phyloP scores from a whole-genome alignment of 2,888 invertebrate species.

The Stratiomys singularior region DNA sequence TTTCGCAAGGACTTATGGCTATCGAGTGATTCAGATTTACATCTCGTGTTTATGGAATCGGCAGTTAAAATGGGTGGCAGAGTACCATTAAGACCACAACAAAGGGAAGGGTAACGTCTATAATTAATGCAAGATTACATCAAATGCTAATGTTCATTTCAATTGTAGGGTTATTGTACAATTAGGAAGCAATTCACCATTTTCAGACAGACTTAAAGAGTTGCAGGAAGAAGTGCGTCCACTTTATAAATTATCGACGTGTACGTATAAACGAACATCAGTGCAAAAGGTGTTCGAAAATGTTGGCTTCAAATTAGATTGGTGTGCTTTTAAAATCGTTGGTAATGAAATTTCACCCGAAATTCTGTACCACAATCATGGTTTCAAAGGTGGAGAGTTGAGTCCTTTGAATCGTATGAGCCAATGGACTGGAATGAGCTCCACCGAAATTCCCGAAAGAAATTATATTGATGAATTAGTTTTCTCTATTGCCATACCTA shows the following conservation, averaged over 20 bases:
- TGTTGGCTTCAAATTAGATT: constrained; percentile 82
- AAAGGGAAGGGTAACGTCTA: constrained; percentile 78
- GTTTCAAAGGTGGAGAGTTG: constrained; percentile 59
- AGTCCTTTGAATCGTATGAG: constrained; percentile 64
- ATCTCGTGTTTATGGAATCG: constrained; percentile 85
- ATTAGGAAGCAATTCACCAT: constrained; percentile 79
- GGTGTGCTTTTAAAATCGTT: constrained; percentile 89
- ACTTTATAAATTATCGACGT: constrained; percentile 78
- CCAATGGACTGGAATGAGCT: constrained; percentile 73
- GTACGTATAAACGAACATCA: constrained; percentile 87
- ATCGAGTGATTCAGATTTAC: constrained; percentile 78
- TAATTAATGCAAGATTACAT: background rate
- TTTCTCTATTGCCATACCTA: constrained; percentile 76
- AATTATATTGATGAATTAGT: constrained; percentile 77
- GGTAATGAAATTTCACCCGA: constrained; percentile 63
- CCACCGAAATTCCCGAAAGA: constrained; percentile 72
- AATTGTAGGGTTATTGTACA: constrained; percentile 76
- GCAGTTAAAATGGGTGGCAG: constrained; percentile 87
- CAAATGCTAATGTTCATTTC: background rate
- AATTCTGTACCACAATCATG: constrained; percentile 62
- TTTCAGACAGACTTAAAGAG: constrained; percentile 69
- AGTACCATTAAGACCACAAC: constrained; percentile 81
- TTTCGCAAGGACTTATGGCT: constrained; percentile 82
- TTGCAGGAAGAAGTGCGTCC: constrained; percentile 82
- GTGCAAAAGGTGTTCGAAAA: constrained; percentile 85